These are phyloP conservation scores for Capitulum mitella DNA, from an alignment of 2,888 invertebrate genomes.

Conservation along the genomic window DNA sequence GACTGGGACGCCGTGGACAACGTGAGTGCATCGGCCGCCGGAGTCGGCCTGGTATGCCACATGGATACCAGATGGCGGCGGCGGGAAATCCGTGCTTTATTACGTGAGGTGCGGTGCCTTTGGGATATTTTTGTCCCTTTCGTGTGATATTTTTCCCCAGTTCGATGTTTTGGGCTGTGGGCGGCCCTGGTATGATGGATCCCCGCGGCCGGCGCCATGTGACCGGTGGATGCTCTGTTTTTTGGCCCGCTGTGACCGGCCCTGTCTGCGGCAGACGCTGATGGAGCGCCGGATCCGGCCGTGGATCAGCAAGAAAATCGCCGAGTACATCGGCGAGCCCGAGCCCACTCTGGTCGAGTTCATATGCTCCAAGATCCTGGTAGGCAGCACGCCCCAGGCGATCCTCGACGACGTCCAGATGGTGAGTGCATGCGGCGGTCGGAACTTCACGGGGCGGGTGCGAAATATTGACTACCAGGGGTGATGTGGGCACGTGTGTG, in stretches of 20 bases:
- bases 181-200: neutral
- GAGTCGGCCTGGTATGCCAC: no score
- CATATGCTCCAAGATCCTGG: constrained; percentile 95
- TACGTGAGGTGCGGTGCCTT: no score
- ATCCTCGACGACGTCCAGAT: constrained; percentile 98
- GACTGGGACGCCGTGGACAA: constrained; percentile 78
- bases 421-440: no score
- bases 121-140: no score
- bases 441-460: no score
- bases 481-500: no score
- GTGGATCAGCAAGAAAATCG: constrained; percentile 99
- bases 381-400: constrained; percentile 83
- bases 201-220: constrained; percentile 32
- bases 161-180: neutral
- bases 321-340: constrained; percentile 98
- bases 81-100: no score
- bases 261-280: constrained; percentile 51
- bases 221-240: no score
- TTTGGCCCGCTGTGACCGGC: no score
- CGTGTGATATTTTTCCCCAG: neutral
- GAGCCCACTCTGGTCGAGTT: constrained; percentile 98
- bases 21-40: no score
- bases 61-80: no score
- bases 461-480: no score
- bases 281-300: constrained; percentile 97